Conservation (phyloP, 2,888 invertebrate genomes). For the Galerucella nymphaeae region DNA sequence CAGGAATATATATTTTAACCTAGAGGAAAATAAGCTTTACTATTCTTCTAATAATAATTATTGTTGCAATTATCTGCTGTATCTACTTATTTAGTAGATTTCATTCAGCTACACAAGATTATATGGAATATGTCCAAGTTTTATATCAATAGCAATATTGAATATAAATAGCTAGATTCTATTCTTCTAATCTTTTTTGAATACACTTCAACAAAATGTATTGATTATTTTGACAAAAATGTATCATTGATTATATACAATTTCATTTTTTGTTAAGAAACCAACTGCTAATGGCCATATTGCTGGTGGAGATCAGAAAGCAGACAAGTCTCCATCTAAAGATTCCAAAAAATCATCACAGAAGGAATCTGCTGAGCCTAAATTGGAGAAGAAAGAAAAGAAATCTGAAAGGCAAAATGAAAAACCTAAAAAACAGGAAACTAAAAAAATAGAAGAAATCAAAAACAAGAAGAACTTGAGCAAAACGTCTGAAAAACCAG, state of each 20-base stretch:
- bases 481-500: slow-evolving; percentile 73
- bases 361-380: slow-evolving; percentile 66
- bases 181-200: background rate
- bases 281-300: slow-evolving; percentile 73
- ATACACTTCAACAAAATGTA: no score
- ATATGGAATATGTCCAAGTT: slow-evolving; percentile 13
- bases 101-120: background rate
- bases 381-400: slow-evolving; percentile 61
- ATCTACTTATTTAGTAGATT: background rate
- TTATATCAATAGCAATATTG: slow-evolving; percentile 6
- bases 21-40: no score
- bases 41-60: no score
- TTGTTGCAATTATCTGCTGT: background rate
- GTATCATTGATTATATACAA: background rate
- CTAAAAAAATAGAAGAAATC: slow-evolving; percentile 55
- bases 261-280: slow-evolving; percentile 64
- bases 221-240: no score
- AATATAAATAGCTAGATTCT: slow-evolving; percentile 1
- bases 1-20: no score
- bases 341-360: slow-evolving; percentile 65
- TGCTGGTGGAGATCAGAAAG: slow-evolving; percentile 68
- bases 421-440: slow-evolving; percentile 64
- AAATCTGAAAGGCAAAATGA: slow-evolving; percentile 69
- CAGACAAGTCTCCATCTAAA: slow-evolving; percentile 69
- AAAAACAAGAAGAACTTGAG: slow-evolving; percentile 65